Conservation (phyloP, 2,888 invertebrate genomes). For the Cataglyphis livida region DNA sequence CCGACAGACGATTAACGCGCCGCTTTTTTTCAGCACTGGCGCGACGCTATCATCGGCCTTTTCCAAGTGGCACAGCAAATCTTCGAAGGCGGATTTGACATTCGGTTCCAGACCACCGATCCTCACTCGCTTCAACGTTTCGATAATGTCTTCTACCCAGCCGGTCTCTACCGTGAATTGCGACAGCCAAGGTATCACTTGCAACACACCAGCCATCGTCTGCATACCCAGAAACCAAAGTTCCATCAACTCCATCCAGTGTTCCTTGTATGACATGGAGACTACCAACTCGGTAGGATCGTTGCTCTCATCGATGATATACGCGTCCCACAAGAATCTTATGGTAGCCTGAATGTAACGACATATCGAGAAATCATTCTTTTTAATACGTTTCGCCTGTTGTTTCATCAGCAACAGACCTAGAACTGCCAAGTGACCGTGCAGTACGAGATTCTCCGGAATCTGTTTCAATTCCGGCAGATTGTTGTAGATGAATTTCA, state of each 20-base stretch:
- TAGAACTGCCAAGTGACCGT: constrained; percentile 94
- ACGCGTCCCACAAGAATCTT: constrained; percentile 97
- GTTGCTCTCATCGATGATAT: constrained; percentile 95
- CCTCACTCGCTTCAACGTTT: constrained; percentile 93
- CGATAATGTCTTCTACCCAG: constrained; percentile 96
- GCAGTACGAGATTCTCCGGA: constrained; percentile 93
- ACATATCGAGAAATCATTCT: constrained; percentile 95
- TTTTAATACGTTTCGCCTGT: constrained; percentile 93
- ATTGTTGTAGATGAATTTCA: constrained; percentile 95
- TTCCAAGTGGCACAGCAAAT: constrained; percentile 94
- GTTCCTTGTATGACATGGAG: constrained; percentile 93
- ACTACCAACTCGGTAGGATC: constrained; percentile 94
- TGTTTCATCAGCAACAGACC: constrained; percentile 94
- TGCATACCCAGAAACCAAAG: constrained; percentile 98
- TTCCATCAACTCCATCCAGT: constrained; percentile 96
- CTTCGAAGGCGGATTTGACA: constrained; percentile 96
- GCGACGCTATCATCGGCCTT: constrained; percentile 92
- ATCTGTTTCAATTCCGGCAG: constrained; percentile 94
- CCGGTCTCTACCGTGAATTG: constrained; percentile 97
- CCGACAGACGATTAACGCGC: constrained; percentile 93
- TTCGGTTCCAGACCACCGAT: constrained; percentile 93
- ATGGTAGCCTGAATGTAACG: constrained; percentile 96
- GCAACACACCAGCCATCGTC: constrained; percentile 93
- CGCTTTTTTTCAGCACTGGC: constrained; percentile 92
- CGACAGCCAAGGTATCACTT: constrained; percentile 94